Evolutionary conservation across 2,113 vertebrate species (phyloP), one percentile per base, ranked within the genome.

Genomic region (Nematolebias whitei): DNA sequence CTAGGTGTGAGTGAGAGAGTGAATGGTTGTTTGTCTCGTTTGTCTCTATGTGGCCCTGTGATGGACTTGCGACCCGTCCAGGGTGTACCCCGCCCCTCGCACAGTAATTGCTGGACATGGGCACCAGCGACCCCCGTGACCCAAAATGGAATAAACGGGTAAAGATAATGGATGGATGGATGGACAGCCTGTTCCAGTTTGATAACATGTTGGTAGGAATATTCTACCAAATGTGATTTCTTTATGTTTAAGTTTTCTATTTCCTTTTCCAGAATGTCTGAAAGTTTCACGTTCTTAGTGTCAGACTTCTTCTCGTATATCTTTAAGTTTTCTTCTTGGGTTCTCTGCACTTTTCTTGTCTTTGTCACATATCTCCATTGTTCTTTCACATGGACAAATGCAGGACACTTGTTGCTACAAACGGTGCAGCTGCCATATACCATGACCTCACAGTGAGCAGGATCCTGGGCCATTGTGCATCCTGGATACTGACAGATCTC

Each of bases 301-400:
- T 39, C 18, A 2, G 7, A 12, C 13, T 10, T 49, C 29, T 39
- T 39, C 38, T 39, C 12, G 53, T 59, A 71, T 11, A 43, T 60
- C 0, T 18, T 1, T 41, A 60, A 64, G 5, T 59, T 11, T 0
- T 59, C n/a, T 18, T 32, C 0, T 0, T 2, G 1, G 20, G 61
- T 70, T 14, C 1, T 66, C 1, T 12, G 0, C 12, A 70, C 74
- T 16, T 13, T 69, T 10, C 15, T 66, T 13, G 45, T 63, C 63
- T 67, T 67, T 18, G 2, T 47, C 23, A 68, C 68, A 19, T 48
- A 78, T 1, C 0, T 72, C 68, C 39, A 35, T 0, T 52, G 1
- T 15, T 72, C 68, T 67, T 68, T 78, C 38, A 67, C 75, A 3
- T 78, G 75, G 19, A 0, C 5, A n/a, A 5, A 15, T 38, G 1